Conservation (phyloP, 2,888 invertebrate species). For the Lumbricus terrestris region DNA sequence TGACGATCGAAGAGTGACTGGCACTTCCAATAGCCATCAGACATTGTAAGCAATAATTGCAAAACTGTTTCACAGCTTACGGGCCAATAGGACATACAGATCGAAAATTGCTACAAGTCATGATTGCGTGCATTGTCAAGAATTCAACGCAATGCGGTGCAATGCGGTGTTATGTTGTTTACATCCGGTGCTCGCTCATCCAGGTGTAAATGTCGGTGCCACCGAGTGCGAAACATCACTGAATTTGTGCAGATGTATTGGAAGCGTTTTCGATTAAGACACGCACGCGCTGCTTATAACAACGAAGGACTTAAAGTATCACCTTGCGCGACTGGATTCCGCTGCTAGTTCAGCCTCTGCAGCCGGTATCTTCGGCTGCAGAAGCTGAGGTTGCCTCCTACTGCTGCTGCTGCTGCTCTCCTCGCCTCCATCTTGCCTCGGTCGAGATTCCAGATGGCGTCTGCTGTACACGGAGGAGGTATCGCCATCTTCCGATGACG, state of each 20-base stretch:
- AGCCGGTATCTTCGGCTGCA: not conserved
- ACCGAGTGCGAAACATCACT: not conserved
- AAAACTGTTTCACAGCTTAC: not conserved
- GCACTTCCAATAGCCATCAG: not conserved
- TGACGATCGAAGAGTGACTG: not conserved
- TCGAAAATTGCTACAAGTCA: not conserved
- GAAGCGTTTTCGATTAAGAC: not conserved
- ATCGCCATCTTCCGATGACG: not conserved
- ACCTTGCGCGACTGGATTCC: not conserved
- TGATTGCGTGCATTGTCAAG: not conserved
- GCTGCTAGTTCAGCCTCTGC: not conserved
- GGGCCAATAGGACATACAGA: not conserved
- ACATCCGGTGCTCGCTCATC: not conserved
- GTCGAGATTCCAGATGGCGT: constrained; percentile 12
- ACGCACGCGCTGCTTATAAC: no score
- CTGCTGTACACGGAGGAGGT: not conserved
- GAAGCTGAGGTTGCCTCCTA: not conserved
- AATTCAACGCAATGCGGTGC: no score
- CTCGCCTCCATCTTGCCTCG: not conserved
- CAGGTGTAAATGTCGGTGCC: not conserved
- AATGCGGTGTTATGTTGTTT: no score
- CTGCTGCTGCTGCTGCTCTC: not conserved
- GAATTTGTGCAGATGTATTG: not conserved
- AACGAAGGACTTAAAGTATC: not conserved
- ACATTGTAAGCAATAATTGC: not conserved